Conservation (phyloP, 2,113 vertebrate species). For the Elephas maximus region DNA sequence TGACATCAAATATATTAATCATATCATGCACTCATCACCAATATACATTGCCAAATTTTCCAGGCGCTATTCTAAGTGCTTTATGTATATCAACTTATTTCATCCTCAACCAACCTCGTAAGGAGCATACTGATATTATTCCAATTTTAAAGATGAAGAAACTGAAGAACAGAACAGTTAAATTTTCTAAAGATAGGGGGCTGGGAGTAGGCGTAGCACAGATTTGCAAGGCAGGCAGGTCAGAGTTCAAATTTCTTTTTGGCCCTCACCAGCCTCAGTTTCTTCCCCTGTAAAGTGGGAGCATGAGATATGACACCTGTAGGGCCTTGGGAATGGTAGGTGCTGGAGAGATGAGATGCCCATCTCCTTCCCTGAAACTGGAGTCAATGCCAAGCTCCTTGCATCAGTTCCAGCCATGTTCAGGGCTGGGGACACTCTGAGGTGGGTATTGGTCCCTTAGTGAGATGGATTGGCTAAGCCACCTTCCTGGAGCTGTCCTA, state of each 20-base stretch:
- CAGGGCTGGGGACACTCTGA: accelerated
- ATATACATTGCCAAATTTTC: background rate
- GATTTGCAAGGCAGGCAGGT: background rate
- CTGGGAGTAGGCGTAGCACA: accelerated
- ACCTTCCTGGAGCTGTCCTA: background rate
- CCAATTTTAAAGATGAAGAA: background rate
- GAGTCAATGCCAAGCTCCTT: background rate
- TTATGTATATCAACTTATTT: background rate
- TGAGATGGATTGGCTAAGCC: background rate
- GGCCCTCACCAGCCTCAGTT: background rate
- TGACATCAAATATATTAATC: background rate
- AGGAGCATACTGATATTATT: background rate
- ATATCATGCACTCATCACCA: background rate
- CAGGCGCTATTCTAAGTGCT: background rate
- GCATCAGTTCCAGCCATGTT: background rate
- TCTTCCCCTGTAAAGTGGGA: background rate
- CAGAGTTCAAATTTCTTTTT: background rate
- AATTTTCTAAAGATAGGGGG: background rate
- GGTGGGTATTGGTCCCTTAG: too few relatives aligned
- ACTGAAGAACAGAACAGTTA: background rate
- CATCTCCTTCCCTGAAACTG: background rate
- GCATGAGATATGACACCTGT: accelerated
- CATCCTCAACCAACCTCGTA: background rate
- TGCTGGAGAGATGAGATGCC: accelerated
- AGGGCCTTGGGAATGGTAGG: too few relatives aligned